Evolutionary conservation across 2,113 vertebrate genomes (phyloP).

Genomic region (Neopipo cinnamomea): DNA sequence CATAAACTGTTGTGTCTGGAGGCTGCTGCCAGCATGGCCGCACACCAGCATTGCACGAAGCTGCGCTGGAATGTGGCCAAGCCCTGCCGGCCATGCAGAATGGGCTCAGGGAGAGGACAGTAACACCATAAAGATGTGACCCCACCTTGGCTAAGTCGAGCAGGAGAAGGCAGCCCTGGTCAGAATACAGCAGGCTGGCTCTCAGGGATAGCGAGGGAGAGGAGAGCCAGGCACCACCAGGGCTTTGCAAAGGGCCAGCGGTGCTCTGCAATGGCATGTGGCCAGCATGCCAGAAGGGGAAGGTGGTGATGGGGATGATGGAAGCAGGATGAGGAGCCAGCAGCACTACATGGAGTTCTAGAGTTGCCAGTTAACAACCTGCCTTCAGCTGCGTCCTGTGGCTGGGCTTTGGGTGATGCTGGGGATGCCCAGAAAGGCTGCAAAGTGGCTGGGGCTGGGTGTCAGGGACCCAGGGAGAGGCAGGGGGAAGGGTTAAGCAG

Average conservation of each 20-base stretch:
- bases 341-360: neutral
- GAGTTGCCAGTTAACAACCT: neutral
- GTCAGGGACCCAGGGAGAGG: neutral
- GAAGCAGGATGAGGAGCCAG: neutral
- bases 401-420: neutral
- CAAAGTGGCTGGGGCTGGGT: neutral
- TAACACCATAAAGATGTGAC: neutral
- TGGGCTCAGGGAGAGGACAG: neutral
- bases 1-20: conserved; percentile 4
- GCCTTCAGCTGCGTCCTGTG: neutral
- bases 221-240: neutral
- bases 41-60: neutral
- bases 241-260: neutral
- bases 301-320: neutral
- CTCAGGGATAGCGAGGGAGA: neutral
- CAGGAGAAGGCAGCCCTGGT: neutral
- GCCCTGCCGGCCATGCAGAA: neutral
- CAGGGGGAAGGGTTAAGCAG: neutral
- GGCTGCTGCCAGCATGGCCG: neutral
- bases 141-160: neutral
- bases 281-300: neutral
- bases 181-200: neutral
- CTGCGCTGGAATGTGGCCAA: neutral
- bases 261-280: neutral
- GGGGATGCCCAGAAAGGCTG: neutral